Evolutionary conservation across 2,113 vertebrate genomes (phyloP).

Genomic region (Aspidoscelis tigris): DNA sequence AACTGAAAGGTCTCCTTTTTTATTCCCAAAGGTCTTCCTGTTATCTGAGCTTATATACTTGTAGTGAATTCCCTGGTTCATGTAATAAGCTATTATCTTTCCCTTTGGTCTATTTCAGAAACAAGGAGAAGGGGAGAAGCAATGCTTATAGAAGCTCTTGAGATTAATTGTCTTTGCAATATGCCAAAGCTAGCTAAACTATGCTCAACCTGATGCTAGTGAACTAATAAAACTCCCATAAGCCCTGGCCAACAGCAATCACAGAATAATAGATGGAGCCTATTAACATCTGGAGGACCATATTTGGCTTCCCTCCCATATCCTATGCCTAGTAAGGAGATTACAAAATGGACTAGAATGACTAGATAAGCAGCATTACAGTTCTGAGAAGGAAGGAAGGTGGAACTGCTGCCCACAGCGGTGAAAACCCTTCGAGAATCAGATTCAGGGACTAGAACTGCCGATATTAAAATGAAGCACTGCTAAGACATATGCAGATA

Average conservation of each 20-base stretch:
- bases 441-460: no score
- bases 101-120: neutral
- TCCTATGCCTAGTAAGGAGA: neutral
- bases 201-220: no score
- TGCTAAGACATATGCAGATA: no score
- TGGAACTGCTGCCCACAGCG: no score
- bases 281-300: no score
- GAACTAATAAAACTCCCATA: no score
- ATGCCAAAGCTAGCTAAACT: neutral
- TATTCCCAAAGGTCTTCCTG: neutral
- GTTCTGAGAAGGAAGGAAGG: neutral
- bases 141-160: neutral
- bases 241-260: no score
- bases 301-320: no score
- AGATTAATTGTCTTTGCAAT: rapidly evolving
- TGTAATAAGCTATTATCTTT: neutral
- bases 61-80: rapidly evolving
- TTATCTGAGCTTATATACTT: neutral
- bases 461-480: no score
- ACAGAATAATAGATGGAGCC: no score
- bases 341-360: neutral
- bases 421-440: no score
- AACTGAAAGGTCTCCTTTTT: no score
- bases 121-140: neutral
- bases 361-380: neutral